Conservation (phyloP, 2,113 vertebrate species). For the Gnathonemus echidnorhynchus region DNA sequence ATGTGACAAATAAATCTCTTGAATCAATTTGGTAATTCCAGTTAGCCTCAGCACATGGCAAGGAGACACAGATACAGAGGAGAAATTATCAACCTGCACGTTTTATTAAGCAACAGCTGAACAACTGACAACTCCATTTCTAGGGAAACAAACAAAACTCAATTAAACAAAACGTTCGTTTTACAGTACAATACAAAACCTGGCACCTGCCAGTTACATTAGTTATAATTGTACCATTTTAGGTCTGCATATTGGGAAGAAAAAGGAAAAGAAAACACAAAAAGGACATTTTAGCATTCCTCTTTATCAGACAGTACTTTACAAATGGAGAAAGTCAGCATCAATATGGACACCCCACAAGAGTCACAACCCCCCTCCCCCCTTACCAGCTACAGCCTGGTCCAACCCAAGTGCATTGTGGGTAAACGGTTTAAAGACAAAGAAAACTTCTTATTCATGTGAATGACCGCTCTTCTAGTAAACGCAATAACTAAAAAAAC, state of each 20-base stretch:
- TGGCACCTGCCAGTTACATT: conserved; percentile 57
- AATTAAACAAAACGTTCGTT: conserved; percentile 51
- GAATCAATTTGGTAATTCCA: no score
- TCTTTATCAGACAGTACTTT: conserved; percentile 20
- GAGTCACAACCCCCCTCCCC: background rate
- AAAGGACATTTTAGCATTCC: conserved; percentile 14
- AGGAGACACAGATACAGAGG: conserved; percentile 28
- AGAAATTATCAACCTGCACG: conserved; percentile 60
- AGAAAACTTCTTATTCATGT: conserved; percentile 16
- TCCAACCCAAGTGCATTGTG: conserved; percentile 22
- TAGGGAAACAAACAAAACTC: conserved; percentile 41
- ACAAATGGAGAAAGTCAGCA: conserved; percentile 22
- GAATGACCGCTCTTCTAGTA: conserved; percentile 15
- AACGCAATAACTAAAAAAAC: conserved; percentile 32
- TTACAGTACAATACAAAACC: conserved; percentile 65
- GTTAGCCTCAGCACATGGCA: background rate
- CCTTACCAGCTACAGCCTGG: conserved; percentile 8
- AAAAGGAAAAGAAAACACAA: conserved; percentile 22
- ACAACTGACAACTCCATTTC: conserved; percentile 72
- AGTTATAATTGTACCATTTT: conserved; percentile 27
- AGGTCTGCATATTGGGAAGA: conserved; percentile 24
- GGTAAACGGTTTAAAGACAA: conserved; percentile 10
- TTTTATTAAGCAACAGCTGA: conserved; percentile 80
- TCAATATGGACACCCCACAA: conserved; percentile 12
- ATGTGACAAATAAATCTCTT: no score